Percentiles rank a stretch among this genome's conserved stretches.
Conservation (phyloP, 2,888 invertebrate genomes). For the Rhimphoctona megacephalus region DNA sequence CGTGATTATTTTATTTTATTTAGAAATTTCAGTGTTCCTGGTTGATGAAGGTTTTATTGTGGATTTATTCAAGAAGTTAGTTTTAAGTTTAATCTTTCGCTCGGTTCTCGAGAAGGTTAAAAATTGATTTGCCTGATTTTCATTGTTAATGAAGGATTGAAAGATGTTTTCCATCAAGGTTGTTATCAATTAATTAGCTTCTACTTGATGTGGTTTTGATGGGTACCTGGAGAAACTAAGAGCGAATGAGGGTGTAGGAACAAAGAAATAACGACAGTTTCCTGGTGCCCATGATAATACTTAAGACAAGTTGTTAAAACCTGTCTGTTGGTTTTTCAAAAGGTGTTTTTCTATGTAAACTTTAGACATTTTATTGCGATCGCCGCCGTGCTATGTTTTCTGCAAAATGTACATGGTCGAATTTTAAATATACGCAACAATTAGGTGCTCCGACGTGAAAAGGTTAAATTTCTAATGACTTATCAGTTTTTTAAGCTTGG, state of each 20-base stretch:
- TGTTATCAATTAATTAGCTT: neutral
- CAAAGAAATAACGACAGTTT: neutral
- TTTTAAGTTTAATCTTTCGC: neutral
- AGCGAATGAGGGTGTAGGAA: neutral
- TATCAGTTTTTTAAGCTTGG: neutral
- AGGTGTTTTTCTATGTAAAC: neutral
- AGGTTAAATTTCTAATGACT: neutral
- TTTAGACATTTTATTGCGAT: neutral
- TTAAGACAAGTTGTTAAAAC: neutral
- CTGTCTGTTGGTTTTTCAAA: neutral
- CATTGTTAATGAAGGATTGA: neutral
- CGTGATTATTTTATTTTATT: too few relatives aligned
- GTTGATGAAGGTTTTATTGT: too few relatives aligned
- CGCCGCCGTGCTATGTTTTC: neutral
- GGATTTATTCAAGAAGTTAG: neutral
- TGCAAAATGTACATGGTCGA: neutral
- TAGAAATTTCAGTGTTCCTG: too few relatives aligned
- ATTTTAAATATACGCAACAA: neutral
- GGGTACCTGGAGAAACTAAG: neutral
- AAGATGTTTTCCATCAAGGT: neutral
- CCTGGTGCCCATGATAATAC: neutral
- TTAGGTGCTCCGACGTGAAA: neutral
- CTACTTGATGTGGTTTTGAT: neutral
- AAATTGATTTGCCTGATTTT: neutral
- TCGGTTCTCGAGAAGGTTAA: neutral